Evolutionary conservation across 53 echinoderm and acorn worm species (phyloP), one percentile per base, ranked within the genome.

Genomic region (Glandiceps talaboti): DNA sequence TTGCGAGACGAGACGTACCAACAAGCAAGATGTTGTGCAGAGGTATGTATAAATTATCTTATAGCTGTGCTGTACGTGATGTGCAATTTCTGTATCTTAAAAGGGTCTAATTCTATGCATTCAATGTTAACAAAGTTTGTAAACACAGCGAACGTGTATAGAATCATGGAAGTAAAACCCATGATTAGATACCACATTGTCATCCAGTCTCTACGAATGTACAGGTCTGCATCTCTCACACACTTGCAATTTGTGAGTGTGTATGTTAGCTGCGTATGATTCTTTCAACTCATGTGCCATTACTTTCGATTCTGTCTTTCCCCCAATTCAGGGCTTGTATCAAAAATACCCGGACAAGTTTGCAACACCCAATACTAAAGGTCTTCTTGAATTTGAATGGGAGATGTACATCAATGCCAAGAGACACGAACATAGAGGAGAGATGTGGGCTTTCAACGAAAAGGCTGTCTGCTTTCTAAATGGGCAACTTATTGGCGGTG

Each of bases 311-410:
- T 14, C 73, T 26, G 14, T 73, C 26, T 27, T 27, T 75, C 29
- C 26, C 1, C 73, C 0, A 0, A 31, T 77, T 26, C 79, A 95
- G 95, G 90, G 85, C 45, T 80, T 95, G 30, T 88, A 85, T 72
- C 86, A 88, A 32, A 83, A 80, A 25, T 90, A 90, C 33, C 80
- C 87, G 26, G 88, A 90, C 32, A 92, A 92, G 81, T 95, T 92
- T 84, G 74, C 75, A 32, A 74, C 90, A 27, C 95, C 95, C 27
- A 76, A 81, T 28, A 80, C 90, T 30, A 29, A 30, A 79, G 92
- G 87, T 29, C 77, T 95, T 1, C 82, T 95, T 29, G 95, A 95
- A 79, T 95, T 95, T 90, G 92, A 92, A 1, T 95, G 95, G 95
- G 85, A 90, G 28, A 74, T 90, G 78, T 95, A 90, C 32, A 77